Conservation (phyloP, 2,888 invertebrate genomes). For the Chymomyza caudatula region DNA sequence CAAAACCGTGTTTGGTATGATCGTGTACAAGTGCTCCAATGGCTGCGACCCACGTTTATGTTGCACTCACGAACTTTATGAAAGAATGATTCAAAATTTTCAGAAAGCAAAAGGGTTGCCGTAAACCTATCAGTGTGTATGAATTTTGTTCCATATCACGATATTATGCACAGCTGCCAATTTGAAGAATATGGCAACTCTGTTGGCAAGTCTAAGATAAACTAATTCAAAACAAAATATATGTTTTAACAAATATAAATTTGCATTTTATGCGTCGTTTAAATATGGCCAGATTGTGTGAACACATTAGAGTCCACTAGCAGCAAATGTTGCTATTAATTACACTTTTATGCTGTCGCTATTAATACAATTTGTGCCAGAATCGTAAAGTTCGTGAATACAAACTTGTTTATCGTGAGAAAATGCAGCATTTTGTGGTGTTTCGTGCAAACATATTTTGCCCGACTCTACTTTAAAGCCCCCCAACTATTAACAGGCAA, state of each 20-base stretch:
- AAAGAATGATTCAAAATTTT: no score
- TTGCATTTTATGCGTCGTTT: no score
- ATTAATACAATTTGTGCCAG: neutral
- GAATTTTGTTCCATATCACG: no score
- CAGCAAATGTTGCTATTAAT: no score
- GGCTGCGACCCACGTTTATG: neutral
- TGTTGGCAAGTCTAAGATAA: neutral
- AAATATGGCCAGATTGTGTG: no score
- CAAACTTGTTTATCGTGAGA: neutral
- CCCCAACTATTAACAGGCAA: neutral
- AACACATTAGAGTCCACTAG: no score
- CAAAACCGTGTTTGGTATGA: neutral
- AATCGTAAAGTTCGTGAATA: neutral
- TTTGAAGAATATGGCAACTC: neutral
- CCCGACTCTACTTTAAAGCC: neutral
- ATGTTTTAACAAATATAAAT: no score
- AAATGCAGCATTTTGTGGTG: no score
- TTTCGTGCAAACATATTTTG: neutral
- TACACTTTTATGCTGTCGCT: no score
- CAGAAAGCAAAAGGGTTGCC: neutral
- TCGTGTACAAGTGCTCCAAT: neutral
- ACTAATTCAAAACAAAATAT: no score
- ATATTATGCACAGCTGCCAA: no score
- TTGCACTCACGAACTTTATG: neutral
- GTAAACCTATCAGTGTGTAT: no score